These are phyloP conservation scores for Hippocampus comes DNA, from an alignment of 2,113 vertebrate species.

Conservation along the genomic window DNA sequence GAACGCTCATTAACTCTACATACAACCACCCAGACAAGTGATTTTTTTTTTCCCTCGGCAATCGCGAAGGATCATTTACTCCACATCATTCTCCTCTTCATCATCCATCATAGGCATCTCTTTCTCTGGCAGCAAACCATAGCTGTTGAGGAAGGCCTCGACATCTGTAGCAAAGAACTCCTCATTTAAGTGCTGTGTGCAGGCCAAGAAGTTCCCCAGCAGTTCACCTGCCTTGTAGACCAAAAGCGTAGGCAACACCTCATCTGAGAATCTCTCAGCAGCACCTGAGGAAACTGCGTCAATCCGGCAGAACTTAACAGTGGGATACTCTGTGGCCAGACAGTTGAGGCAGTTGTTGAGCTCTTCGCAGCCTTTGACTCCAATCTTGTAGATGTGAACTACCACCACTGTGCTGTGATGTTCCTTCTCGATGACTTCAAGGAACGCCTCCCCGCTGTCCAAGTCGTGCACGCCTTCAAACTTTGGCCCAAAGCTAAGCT, in stretches of 20 bases:
- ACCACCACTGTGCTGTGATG: slow-evolving; percentile 83
- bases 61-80: slow-evolving; percentile 61
- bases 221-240: slow-evolving; percentile 95
- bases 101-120: slow-evolving; percentile 67
- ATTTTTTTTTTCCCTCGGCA: slow-evolving; percentile 1
- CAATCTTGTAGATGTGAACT: slow-evolving; percentile 87
- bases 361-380: slow-evolving; percentile 82
- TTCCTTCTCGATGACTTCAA: slow-evolving; percentile 90
- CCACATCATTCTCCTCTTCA: slow-evolving; percentile 74
- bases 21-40: slow-evolving; percentile 1
- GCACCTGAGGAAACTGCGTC: slow-evolving; percentile 84
- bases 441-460: slow-evolving; percentile 86
- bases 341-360: slow-evolving; percentile 85
- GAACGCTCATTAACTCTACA: slow-evolving; percentile 20
- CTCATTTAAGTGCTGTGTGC: slow-evolving; percentile 82
- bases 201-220: slow-evolving; percentile 88
- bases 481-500: slow-evolving; percentile 89
- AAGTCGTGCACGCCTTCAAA: slow-evolving; percentile 85
- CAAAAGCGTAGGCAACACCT: slow-evolving; percentile 86
- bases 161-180: slow-evolving; percentile 93
- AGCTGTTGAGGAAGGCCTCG: slow-evolving; percentile 91
- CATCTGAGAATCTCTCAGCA: slow-evolving; percentile 83
- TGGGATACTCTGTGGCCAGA: slow-evolving; percentile 83
- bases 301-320: slow-evolving; percentile 93
- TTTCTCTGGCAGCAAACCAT: slow-evolving; percentile 89